These are phyloP conservation scores for Gallinago media DNA, from an alignment of 2,113 vertebrate species.

Conservation along the genomic window DNA sequence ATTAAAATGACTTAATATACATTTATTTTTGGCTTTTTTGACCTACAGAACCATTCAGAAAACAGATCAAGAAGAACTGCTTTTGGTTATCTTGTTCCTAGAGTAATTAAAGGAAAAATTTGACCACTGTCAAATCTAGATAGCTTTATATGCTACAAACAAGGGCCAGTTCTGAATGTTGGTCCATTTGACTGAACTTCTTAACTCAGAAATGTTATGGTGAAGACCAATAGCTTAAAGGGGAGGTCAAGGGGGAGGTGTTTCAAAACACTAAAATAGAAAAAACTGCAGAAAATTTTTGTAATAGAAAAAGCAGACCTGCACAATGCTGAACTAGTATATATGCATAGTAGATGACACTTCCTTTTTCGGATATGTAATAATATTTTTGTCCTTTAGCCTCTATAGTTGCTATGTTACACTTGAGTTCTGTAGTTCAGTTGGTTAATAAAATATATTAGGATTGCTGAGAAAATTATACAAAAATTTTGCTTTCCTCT, in stretches of 20 bases:
- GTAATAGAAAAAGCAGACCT: not conserved
- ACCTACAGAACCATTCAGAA: not conserved
- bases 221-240: not conserved
- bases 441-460: not conserved
- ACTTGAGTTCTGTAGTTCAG: not conserved
- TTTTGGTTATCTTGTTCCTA: not conserved
- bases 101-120: not conserved
- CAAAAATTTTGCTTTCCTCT: not conserved
- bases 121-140: not conserved
- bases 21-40: not conserved
- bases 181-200: not conserved
- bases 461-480: not conserved
- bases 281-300: not conserved
- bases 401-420: not conserved
- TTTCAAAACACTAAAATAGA: not conserved
- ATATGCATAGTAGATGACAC: not conserved
- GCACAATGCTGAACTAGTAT: not conserved
- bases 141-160: not conserved
- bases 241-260: not conserved
- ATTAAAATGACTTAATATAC: no score
- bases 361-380: not conserved
- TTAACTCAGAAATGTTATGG: not conserved
- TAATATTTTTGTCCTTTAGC: not conserved
- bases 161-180: not conserved
- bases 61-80: not conserved